These are phyloP conservation scores for Choreutis nemorana DNA, from an alignment of 2,888 invertebrate genomes.

Conservation along the genomic window DNA sequence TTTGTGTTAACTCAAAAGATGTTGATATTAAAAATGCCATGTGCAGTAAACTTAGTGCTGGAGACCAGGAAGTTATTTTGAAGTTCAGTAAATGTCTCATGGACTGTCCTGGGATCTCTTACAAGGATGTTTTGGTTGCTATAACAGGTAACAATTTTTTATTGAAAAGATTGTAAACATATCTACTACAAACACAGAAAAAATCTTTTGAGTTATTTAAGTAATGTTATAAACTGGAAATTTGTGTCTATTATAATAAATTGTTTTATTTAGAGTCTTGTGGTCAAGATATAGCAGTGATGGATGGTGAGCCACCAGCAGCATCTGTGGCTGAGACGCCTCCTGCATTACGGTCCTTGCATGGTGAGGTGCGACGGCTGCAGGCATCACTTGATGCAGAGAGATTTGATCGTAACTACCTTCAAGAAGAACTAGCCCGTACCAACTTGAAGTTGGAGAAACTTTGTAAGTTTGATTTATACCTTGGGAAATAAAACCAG, in stretches of 20 bases:
- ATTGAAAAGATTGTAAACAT: not conserved
- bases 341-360: slow-evolving; percentile 41
- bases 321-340: slow-evolving; percentile 38
- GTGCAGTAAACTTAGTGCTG: slow-evolving; percentile 56
- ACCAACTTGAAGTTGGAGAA: slow-evolving; percentile 61
- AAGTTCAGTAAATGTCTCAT: slow-evolving; percentile 61
- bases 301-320: slow-evolving; percentile 2
- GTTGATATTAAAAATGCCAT: slow-evolving; percentile 61
- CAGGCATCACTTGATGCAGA: slow-evolving; percentile 68
- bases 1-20: slow-evolving; percentile 61
- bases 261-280: slow-evolving; percentile 35
- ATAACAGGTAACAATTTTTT: slow-evolving; percentile 39
- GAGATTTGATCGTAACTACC: slow-evolving; percentile 68
- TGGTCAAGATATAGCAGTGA: slow-evolving; percentile 25
- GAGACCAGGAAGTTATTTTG: slow-evolving; percentile 62
- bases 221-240: not conserved
- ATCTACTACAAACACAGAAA: too few relatives aligned
- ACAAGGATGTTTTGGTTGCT: slow-evolving; percentile 40
- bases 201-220: too few relatives aligned
- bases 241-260: not conserved
- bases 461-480: slow-evolving; percentile 38
- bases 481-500: not conserved
- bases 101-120: slow-evolving; percentile 44
- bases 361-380: slow-evolving; percentile 57
- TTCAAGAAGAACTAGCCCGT: slow-evolving; percentile 66